These are phyloP conservation scores for Leptinotarsa texana DNA, from an alignment of 1,140 invertebrate species.

Conservation along the genomic window DNA sequence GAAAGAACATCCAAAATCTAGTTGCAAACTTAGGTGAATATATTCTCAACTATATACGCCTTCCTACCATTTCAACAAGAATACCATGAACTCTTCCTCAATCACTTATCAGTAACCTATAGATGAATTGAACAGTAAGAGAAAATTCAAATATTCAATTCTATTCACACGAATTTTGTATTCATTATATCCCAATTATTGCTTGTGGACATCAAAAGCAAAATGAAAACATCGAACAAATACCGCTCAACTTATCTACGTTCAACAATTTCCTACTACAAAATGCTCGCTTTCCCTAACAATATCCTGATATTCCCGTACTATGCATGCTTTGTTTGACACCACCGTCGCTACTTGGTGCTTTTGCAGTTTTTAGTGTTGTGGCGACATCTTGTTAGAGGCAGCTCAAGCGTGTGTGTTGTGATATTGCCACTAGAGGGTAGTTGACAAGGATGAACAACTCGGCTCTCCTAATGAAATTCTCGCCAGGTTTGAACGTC, in stretches of 20 bases:
- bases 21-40: too few species aligned
- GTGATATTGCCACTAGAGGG: slow-evolving; percentile 30
- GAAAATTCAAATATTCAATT: too few species aligned
- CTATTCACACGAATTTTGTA: too few species aligned
- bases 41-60: too few species aligned
- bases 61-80: too few species aligned
- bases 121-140: too few species aligned
- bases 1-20: too few species aligned
- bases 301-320: slow-evolving; percentile 17
- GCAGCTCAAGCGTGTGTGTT: slow-evolving; percentile 26
- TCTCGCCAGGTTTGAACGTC: background rate
- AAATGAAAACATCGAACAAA: slow-evolving; percentile 3
- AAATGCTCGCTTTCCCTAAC: slow-evolving; percentile 4
- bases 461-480: background rate
- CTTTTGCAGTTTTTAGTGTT: slow-evolving; percentile 6
- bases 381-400: slow-evolving; percentile 31
- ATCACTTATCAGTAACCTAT: too few species aligned
- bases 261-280: slow-evolving; percentile 20
- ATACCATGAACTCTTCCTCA: too few species aligned
- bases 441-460: background rate
- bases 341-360: background rate
- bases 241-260: slow-evolving; percentile 16
- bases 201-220: background rate
- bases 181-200: too few species aligned
- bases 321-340: slow-evolving; percentile 12